These are phyloP conservation scores for Serranus cabrilla DNA, from an alignment of 2,797 vertebrate genomes.

Conservation along the genomic window DNA sequence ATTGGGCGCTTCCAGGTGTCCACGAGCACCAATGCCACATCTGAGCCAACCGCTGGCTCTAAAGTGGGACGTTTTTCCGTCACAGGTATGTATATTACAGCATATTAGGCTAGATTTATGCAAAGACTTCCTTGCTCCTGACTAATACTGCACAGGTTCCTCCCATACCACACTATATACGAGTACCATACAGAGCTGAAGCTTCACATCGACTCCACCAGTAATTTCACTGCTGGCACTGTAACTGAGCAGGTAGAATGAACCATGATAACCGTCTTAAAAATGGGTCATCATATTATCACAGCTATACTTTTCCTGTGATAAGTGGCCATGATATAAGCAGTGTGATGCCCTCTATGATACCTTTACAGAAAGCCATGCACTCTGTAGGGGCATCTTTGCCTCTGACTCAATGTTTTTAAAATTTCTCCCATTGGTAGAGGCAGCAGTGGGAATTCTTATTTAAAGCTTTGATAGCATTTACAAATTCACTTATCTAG, in stretches of 20 bases:
- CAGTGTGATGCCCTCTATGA: background rate
- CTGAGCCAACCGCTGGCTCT: constrained; percentile 56
- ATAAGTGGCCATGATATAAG: background rate
- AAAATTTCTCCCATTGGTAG: background rate
- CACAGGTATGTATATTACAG: constrained; percentile 76
- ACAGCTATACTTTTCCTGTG: background rate
- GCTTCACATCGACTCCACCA: background rate
- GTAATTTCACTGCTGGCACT: background rate
- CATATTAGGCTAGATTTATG: background rate
- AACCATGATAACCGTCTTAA: background rate
- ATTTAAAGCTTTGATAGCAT: background rate
- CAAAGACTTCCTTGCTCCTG: background rate
- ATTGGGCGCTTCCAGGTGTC: constrained; percentile 95
- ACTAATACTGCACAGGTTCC: background rate
- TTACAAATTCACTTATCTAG: background rate
- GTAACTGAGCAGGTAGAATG: background rate
- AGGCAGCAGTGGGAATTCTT: background rate
- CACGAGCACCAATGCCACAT: constrained; percentile 64
- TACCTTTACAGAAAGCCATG: constrained; percentile 1
- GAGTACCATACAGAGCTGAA: background rate
- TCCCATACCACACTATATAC: background rate
- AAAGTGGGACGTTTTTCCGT: constrained; percentile 93
- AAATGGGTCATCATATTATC: constrained; percentile 4
- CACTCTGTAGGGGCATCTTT: background rate
- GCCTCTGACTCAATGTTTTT: background rate